Evolutionary conservation across 2,888 invertebrate species (phyloP).

Genomic region (Pterostichus madidus): DNA sequence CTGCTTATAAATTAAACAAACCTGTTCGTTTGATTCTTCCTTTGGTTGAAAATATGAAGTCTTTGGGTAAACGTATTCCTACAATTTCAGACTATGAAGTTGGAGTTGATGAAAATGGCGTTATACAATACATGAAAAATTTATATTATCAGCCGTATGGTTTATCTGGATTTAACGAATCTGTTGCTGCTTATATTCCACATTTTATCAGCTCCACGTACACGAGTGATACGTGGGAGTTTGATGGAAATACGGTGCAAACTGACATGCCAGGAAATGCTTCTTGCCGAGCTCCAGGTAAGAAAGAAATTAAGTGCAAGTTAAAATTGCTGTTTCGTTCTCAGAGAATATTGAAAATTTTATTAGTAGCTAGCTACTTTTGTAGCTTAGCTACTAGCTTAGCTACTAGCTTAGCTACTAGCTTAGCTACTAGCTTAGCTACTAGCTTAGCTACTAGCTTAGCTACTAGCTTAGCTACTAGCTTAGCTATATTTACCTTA

Average conservation of each 20-base stretch:
- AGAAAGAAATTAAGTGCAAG: slow-evolving; percentile 38
- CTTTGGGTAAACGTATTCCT: slow-evolving; percentile 83
- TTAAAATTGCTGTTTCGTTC: no score
- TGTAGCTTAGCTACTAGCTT: no score
- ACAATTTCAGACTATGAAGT: slow-evolving; percentile 83
- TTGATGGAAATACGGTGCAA: slow-evolving; percentile 76
- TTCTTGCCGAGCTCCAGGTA: slow-evolving; percentile 83
- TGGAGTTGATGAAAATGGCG: slow-evolving; percentile 81
- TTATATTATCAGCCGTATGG: slow-evolving; percentile 79
- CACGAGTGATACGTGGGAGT: slow-evolving; percentile 77
- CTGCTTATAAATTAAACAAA: slow-evolving; percentile 80
- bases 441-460: no score
- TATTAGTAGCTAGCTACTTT: no score
- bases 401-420: no score
- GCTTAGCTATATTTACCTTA: no score
- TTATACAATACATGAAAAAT: slow-evolving; percentile 82
- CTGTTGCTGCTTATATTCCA: slow-evolving; percentile 73
- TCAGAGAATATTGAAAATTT: no score
- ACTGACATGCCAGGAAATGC: slow-evolving; percentile 83
- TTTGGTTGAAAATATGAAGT: slow-evolving; percentile 85
- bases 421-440: no score
- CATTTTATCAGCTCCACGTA: slow-evolving; percentile 81
- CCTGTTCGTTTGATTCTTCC: slow-evolving; percentile 86
- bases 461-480: no score
- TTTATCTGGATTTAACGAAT: slow-evolving; percentile 78